Base-by-base conservation (phyloP, 1,140 invertebrate species). In the Temnothorax curvispinosus region DNA sequence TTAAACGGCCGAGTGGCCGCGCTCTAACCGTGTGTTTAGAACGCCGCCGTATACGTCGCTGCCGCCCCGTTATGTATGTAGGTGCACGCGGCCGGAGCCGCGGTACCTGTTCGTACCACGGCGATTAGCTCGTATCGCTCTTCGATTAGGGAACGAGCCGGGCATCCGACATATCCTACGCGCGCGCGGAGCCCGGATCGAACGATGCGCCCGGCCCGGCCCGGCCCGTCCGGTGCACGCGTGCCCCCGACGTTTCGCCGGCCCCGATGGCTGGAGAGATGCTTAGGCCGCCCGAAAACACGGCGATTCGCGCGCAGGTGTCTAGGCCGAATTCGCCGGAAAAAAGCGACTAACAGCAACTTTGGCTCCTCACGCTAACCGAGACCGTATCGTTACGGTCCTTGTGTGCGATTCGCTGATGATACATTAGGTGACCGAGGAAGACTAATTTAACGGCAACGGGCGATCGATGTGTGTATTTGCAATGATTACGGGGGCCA, bases 1-100 rank as follows among this genome's bases (percentile, higher is more conserved):
- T 94, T 94, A 93, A 93, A 92, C 87, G 90, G 82, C 87, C 92
- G 88, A 89, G 71, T 67, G 89, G 86, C 87, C 88, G 87, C 88
- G 81, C 78, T 87, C 86, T 88, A 91, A 89, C 65, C 89, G 82
- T 93, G 87, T 92, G 88, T 91, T 91, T 92, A 90, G 89, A 88
- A 67, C 74, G 35, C 65, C 56, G 60, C 88, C 56, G 54, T 32
- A 27, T 1, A 27, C 85, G 58, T 32, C 56, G 65, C 76, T 81
- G 44, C 58, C 64, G 38, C 64, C 38, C 75, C 21, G 32, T 47
- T 80, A 80, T 71, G 32, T 38, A 80, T 15, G 38, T 50, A 60
- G 8, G 60, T 56, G 62, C 65, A 32, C 11, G 56, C 58, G 44
- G n/a, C 15, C 67, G 60, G 58, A 52, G 58, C 76, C 77, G 54